phyloP scores from a whole-genome alignment of 2,888 invertebrate genomes.

The Platypus cylindrus region DNA sequence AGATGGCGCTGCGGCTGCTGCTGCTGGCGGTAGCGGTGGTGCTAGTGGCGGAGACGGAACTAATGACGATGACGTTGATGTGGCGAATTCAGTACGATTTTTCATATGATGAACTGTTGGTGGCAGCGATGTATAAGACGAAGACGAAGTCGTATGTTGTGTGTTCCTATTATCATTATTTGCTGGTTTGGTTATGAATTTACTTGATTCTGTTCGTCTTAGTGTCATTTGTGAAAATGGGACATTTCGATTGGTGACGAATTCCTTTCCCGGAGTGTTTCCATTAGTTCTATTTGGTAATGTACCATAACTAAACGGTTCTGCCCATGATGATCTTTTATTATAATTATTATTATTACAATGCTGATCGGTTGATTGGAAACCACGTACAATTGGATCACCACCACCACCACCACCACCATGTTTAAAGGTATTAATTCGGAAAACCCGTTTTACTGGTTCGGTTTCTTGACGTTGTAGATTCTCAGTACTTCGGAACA shows the following conservation, averaged over 20 bases:
- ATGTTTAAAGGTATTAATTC: constrained; percentile 26
- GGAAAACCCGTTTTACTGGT: constrained; percentile 15
- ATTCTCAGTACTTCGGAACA: constrained; percentile 14
- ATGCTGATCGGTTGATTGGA: constrained; percentile 20
- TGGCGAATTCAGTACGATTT: neutral
- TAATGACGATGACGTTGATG: neutral
- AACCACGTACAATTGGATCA: constrained; percentile 32
- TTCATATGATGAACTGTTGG: neutral
- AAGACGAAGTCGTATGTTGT: constrained; percentile 1
- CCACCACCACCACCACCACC: constrained; percentile 11
- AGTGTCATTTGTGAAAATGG: constrained; percentile 38
- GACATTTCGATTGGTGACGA: constrained; percentile 23
- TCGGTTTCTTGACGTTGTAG: constrained; percentile 12
- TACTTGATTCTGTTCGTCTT: constrained; percentile 36
- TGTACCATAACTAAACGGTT: constrained; percentile 20
- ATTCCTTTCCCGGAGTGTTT: constrained; percentile 16
- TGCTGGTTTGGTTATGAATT: constrained; percentile 11
- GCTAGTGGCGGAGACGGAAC: constrained; percentile 26
- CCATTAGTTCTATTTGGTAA: constrained; percentile 24
- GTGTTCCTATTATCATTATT: constrained; percentile 6
- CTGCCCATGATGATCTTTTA: constrained; percentile 24
- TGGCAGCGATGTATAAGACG: constrained; percentile 1
- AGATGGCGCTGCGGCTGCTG: no score
- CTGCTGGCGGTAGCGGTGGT: constrained; percentile 29
- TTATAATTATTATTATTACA: constrained; percentile 16